Percentiles rank a stretch among this genome's conserved stretches.
These are phyloP conservation scores for Cephus spinipes DNA, from an alignment of 2,888 invertebrate species.

Conservation along the genomic window DNA sequence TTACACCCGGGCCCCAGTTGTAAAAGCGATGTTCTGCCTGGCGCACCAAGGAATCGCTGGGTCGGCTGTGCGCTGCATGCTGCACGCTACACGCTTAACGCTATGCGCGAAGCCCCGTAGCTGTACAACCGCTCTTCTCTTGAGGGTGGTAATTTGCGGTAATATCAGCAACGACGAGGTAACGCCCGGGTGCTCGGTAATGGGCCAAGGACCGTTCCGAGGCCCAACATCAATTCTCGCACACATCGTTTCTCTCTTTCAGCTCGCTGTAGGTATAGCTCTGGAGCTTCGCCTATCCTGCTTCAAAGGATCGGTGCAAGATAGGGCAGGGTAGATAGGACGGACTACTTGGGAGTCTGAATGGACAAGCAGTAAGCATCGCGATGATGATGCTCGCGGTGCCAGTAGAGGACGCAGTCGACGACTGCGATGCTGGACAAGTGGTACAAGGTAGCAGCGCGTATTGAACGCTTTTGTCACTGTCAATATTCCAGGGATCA, in stretches of 20 bases:
- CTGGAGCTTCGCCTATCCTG: too few relatives aligned
- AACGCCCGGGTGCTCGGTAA: conserved; percentile 40
- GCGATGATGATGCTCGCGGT: too few relatives aligned
- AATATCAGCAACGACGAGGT: conserved; percentile 64
- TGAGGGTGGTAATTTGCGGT: conserved; percentile 67
- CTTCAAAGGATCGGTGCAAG: too few relatives aligned
- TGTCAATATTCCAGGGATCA: conserved; percentile 53
- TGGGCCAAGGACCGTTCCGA: conserved; percentile 23
- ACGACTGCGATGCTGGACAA: too few relatives aligned
- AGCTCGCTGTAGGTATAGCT: too few relatives aligned
- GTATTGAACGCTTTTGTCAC: conserved; percentile 50
- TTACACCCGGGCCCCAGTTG: conserved; percentile 51
- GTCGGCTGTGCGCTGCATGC: neutral
- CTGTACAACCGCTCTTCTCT: conserved; percentile 48
- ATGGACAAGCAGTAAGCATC: too few relatives aligned
- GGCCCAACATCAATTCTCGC: conserved; percentile 43
- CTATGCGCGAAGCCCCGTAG: too few relatives aligned
- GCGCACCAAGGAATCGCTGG: conserved; percentile 53
- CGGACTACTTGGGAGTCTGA: too few relatives aligned
- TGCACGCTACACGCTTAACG: too few relatives aligned
- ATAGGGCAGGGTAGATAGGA: too few relatives aligned
- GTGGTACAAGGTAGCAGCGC: conserved; percentile 12
- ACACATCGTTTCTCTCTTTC: conserved; percentile 46
- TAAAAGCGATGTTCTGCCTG: conserved; percentile 46
- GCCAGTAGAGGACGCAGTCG: too few relatives aligned